Conservation (phyloP, 2,797 vertebrate species). For the Anguilla marmorata region DNA sequence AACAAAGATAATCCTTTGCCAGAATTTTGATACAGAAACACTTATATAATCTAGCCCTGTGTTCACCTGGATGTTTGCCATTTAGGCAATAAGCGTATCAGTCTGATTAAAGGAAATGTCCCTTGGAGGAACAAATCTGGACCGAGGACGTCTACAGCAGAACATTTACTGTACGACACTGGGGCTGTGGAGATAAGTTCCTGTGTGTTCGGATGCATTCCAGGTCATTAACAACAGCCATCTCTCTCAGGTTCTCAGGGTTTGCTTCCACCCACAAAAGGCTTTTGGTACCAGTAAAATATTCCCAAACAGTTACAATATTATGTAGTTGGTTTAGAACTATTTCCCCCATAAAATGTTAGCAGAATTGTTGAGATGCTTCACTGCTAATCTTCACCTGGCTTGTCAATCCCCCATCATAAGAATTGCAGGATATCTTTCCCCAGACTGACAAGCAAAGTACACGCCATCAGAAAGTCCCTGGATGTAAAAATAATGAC, state of each 20-base stretch:
- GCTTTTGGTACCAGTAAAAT: background rate
- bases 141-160: background rate
- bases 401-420: constrained; percentile 2
- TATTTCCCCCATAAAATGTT: background rate
- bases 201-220: background rate
- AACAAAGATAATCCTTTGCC: constrained; percentile 56
- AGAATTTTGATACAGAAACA: constrained; percentile 69
- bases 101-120: background rate
- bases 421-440: constrained; percentile 11
- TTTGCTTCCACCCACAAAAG: background rate
- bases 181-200: background rate
- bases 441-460: background rate
- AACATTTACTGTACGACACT: background rate
- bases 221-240: constrained; percentile 9
- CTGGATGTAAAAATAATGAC: background rate
- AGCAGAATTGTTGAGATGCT: background rate
- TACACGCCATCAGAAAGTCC: background rate
- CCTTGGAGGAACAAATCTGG: background rate
- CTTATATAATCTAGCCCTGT: constrained; percentile 71
- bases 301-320: background rate
- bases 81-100: background rate
- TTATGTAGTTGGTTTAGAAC: background rate
- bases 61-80: constrained; percentile 66
- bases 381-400: constrained; percentile 12
- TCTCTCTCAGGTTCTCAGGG: background rate